Conservation (phyloP, 2,888 invertebrate genomes). For the Perdita meconis region DNA sequence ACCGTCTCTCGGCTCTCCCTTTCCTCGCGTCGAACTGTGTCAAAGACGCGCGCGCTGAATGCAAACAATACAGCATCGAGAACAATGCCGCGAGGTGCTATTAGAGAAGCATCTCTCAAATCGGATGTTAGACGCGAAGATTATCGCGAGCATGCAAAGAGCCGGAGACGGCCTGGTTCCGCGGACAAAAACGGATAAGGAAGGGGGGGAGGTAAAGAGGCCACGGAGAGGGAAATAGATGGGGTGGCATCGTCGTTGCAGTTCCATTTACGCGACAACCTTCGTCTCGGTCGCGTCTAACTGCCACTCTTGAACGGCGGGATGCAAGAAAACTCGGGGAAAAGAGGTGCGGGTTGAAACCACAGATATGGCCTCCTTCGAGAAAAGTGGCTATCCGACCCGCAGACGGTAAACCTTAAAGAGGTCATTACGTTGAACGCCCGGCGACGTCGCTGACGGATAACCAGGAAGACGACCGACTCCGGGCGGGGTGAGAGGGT, state of each 20-base stretch:
- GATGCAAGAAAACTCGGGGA: not conserved
- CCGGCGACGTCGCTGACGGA: constrained; percentile 37
- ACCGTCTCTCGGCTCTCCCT: not conserved
- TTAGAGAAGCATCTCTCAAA: constrained; percentile 53
- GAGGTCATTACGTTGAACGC: constrained; percentile 53
- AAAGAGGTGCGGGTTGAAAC: constrained; percentile 46
- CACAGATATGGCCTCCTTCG: constrained; percentile 58
- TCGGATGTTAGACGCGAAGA: constrained; percentile 53
- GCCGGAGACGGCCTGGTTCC: constrained; percentile 47
- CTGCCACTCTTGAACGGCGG: constrained; percentile 2
- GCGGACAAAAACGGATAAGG: constrained; percentile 23
- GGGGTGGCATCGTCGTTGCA: constrained; percentile 9
- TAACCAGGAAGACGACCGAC: constrained; percentile 26
- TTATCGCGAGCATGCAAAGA: constrained; percentile 32
- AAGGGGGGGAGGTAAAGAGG: not conserved
- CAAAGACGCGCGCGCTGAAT: constrained; percentile 45
- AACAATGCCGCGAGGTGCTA: constrained; percentile 44
- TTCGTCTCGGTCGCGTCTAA: constrained; percentile 29
- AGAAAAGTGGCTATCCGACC: constrained; percentile 51
- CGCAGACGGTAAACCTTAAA: constrained; percentile 49
- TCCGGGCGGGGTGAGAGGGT: not conserved
- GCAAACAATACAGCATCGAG: constrained; percentile 45
- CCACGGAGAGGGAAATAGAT: too few species aligned
- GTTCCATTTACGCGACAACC: constrained; percentile 20
- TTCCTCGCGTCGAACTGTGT: constrained; percentile 31